Base-by-base conservation (phyloP, 2,797 vertebrate genomes). In the Sciurus carolinensis region DNA sequence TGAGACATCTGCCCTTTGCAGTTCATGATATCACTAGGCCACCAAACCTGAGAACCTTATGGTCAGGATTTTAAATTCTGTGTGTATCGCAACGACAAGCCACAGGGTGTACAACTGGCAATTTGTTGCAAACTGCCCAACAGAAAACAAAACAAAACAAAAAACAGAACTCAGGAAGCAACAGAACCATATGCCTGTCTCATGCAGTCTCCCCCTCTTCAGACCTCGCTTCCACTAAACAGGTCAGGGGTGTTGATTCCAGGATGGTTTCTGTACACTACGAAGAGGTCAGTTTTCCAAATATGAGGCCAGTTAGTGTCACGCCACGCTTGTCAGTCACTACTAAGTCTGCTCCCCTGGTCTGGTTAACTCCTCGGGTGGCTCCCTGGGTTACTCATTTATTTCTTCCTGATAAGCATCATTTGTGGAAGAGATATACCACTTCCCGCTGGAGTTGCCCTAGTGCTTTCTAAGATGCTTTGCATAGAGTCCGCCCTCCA, bases 321-420 rank as follows among this genome's bases (percentile, higher is more conserved):
- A 57, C n/a, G 52, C 73, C 50, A 57, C 6, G 7, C 22, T 36
- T 1, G 3, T 1, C 24, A 0, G 0, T 20, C 69, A 12, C 10
- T 73, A 12, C 10, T 73, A 30, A 59, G 71, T 22, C 5, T 18
- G 47, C 5, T 44, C 67, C 33, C 76, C 59, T 52, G 1, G 0
- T 76, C 66, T 36, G 5, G 18, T 11, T 1, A 0, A 59, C 9
- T 10, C 52, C 0, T 47, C 9, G 44, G 44, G 9, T 47, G 39
- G 39, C 39, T 39, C 39, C 82, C 67, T 80, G 7, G 0, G 2
- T 15, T 3, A 22, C 14, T n/a, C 5, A 0, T 0, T 0, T 7
- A 11, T 44, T 69, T 62, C 33, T 15, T 5, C 24, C 0, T 1
- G 0, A 10, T 0, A n/a, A 42, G 30, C 59, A 75, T 36, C 7